Percentiles rank a stretch among this genome's conserved stretches.
These are phyloP conservation scores for Gambelia wislizenii DNA, from an alignment of 2,797 vertebrate genomes.

Conservation along the genomic window DNA sequence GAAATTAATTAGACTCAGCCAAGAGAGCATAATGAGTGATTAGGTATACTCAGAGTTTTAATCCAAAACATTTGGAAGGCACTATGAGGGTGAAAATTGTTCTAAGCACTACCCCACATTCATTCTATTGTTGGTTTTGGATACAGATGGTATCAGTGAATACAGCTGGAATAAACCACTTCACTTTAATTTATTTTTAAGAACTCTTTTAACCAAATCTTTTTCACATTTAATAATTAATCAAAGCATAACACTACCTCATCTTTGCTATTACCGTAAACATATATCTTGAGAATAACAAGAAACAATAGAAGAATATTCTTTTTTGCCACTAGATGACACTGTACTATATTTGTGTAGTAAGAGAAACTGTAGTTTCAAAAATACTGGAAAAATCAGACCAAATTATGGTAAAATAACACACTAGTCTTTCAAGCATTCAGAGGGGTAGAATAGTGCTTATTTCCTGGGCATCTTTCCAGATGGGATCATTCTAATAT, in stretches of 20 bases:
- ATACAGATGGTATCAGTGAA: neutral
- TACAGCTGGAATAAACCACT: neutral
- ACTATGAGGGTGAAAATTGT: too few species aligned
- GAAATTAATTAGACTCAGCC: neutral
- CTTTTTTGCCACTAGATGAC: slow-evolving; percentile 66
- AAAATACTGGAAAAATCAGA: neutral
- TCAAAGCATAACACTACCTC: neutral
- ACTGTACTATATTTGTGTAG: slow-evolving; percentile 32
- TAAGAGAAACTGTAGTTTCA: neutral
- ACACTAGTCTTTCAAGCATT: neutral
- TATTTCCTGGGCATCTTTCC: neutral
- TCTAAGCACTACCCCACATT: neutral
- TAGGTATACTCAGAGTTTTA: too few species aligned
- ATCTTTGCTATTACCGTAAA: neutral
- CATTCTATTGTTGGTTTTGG: neutral
- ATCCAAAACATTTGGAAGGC: too few species aligned
- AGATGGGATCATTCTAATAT: neutral
- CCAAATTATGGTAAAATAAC: neutral
- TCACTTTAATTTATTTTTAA: slow-evolving; percentile 31
- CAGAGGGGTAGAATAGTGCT: neutral
- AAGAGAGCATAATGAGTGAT: too few species aligned
- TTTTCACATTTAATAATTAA: slow-evolving; percentile 30
- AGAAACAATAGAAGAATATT: neutral
- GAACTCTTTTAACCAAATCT: slow-evolving; percentile 12
- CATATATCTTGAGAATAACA: neutral